Conservation (phyloP, 30 jellyfish, hydroid and myxozoan species). For the Pelagia noctiluca region DNA sequence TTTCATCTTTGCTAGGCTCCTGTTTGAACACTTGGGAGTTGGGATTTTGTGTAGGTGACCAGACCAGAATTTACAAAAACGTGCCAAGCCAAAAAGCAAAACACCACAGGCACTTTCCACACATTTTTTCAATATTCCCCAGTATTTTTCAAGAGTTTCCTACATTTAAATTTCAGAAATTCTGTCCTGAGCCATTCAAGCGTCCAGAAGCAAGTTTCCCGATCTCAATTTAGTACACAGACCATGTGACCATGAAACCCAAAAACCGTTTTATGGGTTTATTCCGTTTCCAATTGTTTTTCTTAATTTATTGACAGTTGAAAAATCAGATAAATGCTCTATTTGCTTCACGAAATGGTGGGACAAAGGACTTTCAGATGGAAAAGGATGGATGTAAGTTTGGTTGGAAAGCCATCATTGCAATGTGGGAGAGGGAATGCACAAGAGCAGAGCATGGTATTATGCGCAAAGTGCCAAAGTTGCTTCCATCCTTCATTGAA, state of each 20-base stretch:
- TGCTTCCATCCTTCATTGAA: slow-evolving; percentile 48
- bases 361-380: slow-evolving; percentile 37
- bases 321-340: slow-evolving; percentile 53
- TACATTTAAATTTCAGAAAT: too few species aligned
- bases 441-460: slow-evolving; percentile 47
- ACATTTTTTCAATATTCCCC: neutral
- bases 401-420: slow-evolving; percentile 47
- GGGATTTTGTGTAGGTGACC: neutral
- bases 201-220: neutral
- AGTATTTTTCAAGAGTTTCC: neutral
- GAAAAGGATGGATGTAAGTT: slow-evolving; percentile 32
- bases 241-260: slow-evolving; percentile 27
- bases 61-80: neutral
- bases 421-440: slow-evolving; percentile 53
- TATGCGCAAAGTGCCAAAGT: slow-evolving; percentile 45
- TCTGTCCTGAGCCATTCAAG: too few species aligned
- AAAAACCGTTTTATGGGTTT: neutral
- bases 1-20: neutral
- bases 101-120: neutral
- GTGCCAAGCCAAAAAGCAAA: slow-evolving; percentile 13
- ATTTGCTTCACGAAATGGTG: slow-evolving; percentile 52
- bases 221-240: slow-evolving; percentile 25
- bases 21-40: slow-evolving; percentile 11
- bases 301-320: slow-evolving; percentile 32
- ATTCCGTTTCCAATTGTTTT: slow-evolving; percentile 35